phyloP scores from a whole-genome alignment of 1,140 invertebrate species.

The Heliothis subflexa region DNA sequence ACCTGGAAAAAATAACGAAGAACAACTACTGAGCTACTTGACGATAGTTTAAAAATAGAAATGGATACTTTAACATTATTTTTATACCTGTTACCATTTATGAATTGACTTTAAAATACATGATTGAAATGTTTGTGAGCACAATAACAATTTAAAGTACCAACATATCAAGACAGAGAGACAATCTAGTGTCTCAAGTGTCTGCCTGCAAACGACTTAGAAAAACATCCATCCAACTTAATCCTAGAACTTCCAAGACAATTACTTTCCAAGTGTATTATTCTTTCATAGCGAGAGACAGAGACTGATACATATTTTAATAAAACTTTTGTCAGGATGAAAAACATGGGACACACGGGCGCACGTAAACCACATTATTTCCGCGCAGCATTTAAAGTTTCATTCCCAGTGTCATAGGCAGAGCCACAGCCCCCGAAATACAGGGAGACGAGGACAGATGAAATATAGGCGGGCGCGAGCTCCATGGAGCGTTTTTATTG shows the following conservation, averaged over 20 bases:
- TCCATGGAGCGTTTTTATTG: slow-evolving; percentile 72
- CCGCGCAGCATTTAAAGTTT: slow-evolving; percentile 73
- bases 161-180: no score
- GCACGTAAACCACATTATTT: slow-evolving; percentile 69
- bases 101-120: no score
- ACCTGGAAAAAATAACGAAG: no score
- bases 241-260: slow-evolving; percentile 2
- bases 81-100: no score
- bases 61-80: no score
- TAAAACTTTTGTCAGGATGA: slow-evolving; percentile 49
- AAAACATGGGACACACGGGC: slow-evolving; percentile 53
- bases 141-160: background rate
- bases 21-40: no score
- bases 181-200: no score
- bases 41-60: no score
- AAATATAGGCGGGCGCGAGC: slow-evolving; percentile 69
- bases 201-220: background rate
- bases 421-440: slow-evolving; percentile 49
- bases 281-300: slow-evolving; percentile 24
- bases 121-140: no score
- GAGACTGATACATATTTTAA: slow-evolving; percentile 45
- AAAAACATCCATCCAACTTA: background rate
- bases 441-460: slow-evolving; percentile 58
- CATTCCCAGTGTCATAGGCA: slow-evolving; percentile 64
- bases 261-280: slow-evolving; percentile 19